Base-by-base conservation (phyloP, 2,888 invertebrate species). In the Ptilodon capucinus region DNA sequence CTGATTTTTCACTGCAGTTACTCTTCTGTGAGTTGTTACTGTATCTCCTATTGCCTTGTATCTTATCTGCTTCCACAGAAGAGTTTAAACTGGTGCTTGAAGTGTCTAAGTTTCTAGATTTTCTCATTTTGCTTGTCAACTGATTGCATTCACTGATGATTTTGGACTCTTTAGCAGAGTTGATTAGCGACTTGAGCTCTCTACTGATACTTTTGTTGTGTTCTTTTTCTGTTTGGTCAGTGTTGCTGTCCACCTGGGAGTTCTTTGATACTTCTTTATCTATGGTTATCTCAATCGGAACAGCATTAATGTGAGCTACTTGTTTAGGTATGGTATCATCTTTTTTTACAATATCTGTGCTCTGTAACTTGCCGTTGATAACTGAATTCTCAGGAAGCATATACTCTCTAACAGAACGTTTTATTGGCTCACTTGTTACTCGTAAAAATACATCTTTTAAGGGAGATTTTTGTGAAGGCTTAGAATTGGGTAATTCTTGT, bases 111-210 rank as follows among this genome's bases (percentile, higher is more conserved):
- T 85, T 57, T 55, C 88, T 83, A 35, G 91, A 91, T 51, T 89
- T 92, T 50, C 82, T 84, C 19, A 84, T 91, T 62, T 91, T 92
- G 48, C 82, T 90, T 36, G 83, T 88, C n/a, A 93, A 71, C 54
- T 87, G 91, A 13, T 88, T 93, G 69, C 91, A 93, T 73, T 92
- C 92, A 61, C 87, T 92, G 36, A 93, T 90, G 40, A 95, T 92
- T 71, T 94, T 93, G 0, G 95, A 94, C 68, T 94, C 94, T 71
- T 93, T 94, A 18, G 94, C 93, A 11, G 94, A 92, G 23, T 93
- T 93, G 55, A 94, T 92, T 18, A 95, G 79, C 1, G 92, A 93
- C 61, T 92, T 89, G 47, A 94, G 81, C 74, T 95, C 95, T 53
- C 93, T 86, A 48, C 90, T 87, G 44, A 91, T 88, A 57, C 86